Evolutionary conservation across 2,888 invertebrate species (phyloP).

Genomic region (Dioctria linearis): DNA sequence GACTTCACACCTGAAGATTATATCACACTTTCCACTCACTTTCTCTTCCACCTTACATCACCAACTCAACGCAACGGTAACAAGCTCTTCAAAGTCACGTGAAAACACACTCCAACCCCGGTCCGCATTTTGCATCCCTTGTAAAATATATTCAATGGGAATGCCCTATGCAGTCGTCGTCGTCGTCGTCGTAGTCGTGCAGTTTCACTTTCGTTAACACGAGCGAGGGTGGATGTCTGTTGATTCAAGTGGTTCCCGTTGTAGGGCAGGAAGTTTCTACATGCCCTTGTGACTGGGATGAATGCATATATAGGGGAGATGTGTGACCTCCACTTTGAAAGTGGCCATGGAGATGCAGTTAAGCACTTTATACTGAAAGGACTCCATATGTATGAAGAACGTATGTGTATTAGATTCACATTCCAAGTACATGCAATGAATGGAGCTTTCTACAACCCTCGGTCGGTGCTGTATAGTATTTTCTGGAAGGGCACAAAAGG

Average conservation of each 20-base stretch:
- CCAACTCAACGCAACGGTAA: conserved; percentile 1
- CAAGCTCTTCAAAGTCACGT: conserved; percentile 33
- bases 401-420: neutral
- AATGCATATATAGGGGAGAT: conserved; percentile 16
- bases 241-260: conserved; percentile 49
- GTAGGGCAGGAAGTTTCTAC: conserved; percentile 43
- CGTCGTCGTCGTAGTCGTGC: conserved; percentile 15
- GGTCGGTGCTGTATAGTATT: neutral
- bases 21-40: conserved; percentile 37
- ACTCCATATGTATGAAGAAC: neutral
- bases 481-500: conserved; percentile 11
- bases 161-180: conserved; percentile 11
- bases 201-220: conserved; percentile 45
- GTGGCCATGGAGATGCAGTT: conserved; percentile 31
- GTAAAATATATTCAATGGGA: conserved; percentile 26
- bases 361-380: conserved; percentile 31
- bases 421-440: neutral
- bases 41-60: conserved; percentile 28
- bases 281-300: conserved; percentile 39
- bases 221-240: conserved; percentile 50
- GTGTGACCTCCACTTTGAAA: conserved; percentile 41
- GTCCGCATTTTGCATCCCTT: neutral
- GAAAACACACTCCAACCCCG: conserved; percentile 23
- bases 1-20: conserved; percentile 17
- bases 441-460: conserved; percentile 13